These are phyloP conservation scores for Urechis unicinctus DNA, from an alignment of 2,888 invertebrate species.

Conservation along the genomic window DNA sequence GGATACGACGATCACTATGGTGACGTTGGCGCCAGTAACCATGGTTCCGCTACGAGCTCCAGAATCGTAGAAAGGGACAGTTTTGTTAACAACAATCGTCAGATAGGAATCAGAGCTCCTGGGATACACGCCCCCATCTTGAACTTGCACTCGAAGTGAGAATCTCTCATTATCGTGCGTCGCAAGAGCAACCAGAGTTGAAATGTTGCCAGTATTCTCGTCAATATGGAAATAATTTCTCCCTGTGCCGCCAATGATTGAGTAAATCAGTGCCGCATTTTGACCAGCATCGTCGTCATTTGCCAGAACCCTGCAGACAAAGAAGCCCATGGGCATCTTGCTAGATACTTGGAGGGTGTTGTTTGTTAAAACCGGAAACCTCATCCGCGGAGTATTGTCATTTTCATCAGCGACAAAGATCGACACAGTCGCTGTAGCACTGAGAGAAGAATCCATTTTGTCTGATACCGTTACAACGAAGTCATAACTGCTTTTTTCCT, in stretches of 20 bases:
- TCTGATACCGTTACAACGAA: slow-evolving; percentile 4
- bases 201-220: slow-evolving; percentile 3
- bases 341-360: slow-evolving; percentile 6
- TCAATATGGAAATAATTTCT: slow-evolving; percentile 3
- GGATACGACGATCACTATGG: not conserved
- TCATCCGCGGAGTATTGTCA: slow-evolving; percentile 3
- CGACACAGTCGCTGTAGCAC: not conserved
- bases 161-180: not conserved
- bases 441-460: not conserved
- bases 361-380: slow-evolving; percentile 2
- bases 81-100: not conserved
- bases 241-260: not conserved
- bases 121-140: not conserved
- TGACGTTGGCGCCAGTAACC: not conserved
- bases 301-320: slow-evolving; percentile 1
- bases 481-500: not conserved
- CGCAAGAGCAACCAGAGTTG: not conserved
- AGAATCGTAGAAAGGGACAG: not conserved
- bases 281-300: not conserved
- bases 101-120: not conserved
- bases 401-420: slow-evolving; percentile 5
- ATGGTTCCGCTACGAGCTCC: too few relatives aligned
- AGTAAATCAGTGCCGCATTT: not conserved
- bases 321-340: not conserved
- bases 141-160: not conserved